A percentile compares a stretch with the other conserved stretches of the same genome.
Evolutionary conservation across 2,888 invertebrate genomes (phyloP).

Genomic region (Trissoscelio sp.): DNA sequence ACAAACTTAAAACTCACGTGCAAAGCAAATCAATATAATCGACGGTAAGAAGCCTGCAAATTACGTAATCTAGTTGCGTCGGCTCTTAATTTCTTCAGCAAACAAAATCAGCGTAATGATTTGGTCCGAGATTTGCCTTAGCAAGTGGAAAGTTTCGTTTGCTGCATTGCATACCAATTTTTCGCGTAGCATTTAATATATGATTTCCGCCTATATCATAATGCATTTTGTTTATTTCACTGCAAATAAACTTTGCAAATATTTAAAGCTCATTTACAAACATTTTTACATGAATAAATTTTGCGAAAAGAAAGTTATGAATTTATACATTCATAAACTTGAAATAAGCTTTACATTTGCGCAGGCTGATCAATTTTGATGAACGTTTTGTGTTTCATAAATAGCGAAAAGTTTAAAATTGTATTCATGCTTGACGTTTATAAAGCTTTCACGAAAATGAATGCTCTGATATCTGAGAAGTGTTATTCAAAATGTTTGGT

Average conservation of each 20-base stretch:
- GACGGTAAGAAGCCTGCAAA: conserved; percentile 64
- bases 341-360: background rate
- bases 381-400: conserved; percentile 5
- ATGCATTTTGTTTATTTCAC: background rate
- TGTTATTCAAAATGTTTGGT: background rate
- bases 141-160: conserved; percentile 43
- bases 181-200: conserved; percentile 42
- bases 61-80: conserved; percentile 65
- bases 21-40: conserved; percentile 62
- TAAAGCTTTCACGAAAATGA: background rate
- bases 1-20: conserved; percentile 57
- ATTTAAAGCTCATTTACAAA: background rate
- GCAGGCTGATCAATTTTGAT: conserved; percentile 14
- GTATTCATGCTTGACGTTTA: background rate
- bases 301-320: conserved; percentile 4
- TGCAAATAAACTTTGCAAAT: background rate
- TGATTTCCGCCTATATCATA: background rate
- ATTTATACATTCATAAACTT: conserved; percentile 20
- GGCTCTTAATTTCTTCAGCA: conserved; percentile 60
- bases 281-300: background rate
- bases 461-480: background rate
- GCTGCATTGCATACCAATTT: conserved; percentile 38
- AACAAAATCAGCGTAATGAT: conserved; percentile 65
- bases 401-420: background rate
- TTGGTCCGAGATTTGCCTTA: conserved; percentile 49